Base-by-base conservation (phyloP, 2,888 invertebrate genomes). In the Heliconius erato region DNA sequence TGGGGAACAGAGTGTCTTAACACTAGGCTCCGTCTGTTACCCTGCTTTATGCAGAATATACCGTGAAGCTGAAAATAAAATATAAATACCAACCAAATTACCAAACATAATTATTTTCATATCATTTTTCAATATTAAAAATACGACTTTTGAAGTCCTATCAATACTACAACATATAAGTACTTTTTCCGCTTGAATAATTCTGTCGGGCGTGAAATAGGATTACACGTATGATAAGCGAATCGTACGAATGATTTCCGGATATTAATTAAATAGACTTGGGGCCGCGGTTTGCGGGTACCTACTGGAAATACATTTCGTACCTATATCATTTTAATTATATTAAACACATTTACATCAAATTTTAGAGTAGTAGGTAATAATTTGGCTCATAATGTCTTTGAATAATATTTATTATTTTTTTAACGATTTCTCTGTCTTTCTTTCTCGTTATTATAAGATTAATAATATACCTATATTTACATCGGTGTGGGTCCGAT, bases 161-260 rank as follows among this genome's bases (percentile, higher is more conserved):
- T 74, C 68, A 69, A 74, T 28, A 69, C 59, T 69, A 68, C 23
- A n/a, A 40, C 59, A 79, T 80, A 77, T 59, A 32, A 32, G 32
- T 32, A 81, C 19, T 65, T 79, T 71, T 84, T 79, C 71, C 79
- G 69, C 76, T 54, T 82, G 82, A 74, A 84, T 77, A 82, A 81
- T 67, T 81, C 74, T 32, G 77, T 71, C 63, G 40, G 40, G 40
- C 69, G 69, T 80, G 63, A 81, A 79, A 82, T 79, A 71, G 74
- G 71, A 82, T 81, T 84, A 82, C 76, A 80, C 63, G 79, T 79
- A 79, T 72, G 69, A 76, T 82, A 84, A 82, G 65, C 67, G 82
- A 74, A 69, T 80, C 68, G 40, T 80, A 68, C 28, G 65, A 82
- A 74, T 79, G 74, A 80, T 82, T 59, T 74, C 71, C 82, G 32